phyloP scores from a whole-genome alignment of 1,140 invertebrate genomes.

The Medauroidea extradentata region DNA sequence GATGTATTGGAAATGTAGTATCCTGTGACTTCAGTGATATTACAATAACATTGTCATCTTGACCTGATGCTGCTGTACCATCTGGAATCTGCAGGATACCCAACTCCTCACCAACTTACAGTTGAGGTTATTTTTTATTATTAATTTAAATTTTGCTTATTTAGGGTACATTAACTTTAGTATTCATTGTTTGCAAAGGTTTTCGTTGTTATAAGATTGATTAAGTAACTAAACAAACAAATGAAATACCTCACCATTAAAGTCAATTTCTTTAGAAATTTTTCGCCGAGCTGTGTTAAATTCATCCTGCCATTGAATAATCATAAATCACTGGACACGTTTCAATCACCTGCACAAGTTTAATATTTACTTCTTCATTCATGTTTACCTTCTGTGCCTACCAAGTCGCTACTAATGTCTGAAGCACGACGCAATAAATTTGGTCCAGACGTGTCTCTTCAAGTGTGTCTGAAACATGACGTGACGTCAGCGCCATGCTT shows the following conservation, averaged over 20 bases:
- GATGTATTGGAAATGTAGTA: too few species aligned
- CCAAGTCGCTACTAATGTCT: not conserved
- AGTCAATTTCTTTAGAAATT: not conserved
- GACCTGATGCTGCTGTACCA: too few species aligned
- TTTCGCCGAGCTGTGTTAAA: not conserved
- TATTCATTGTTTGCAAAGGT: too few species aligned
- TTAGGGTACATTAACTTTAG: too few species aligned
- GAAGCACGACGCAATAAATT: not conserved
- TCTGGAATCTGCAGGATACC: too few species aligned
- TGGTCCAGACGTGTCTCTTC: not conserved
- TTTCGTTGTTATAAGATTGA: too few species aligned
- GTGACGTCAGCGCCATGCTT: not conserved
- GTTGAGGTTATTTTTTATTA: too few species aligned
- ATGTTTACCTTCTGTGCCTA: not conserved
- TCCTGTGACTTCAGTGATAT: too few species aligned
- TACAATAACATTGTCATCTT: too few species aligned
- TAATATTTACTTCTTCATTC: constrained; percentile 6
- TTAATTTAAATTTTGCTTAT: too few species aligned
- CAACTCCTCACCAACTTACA: too few species aligned
- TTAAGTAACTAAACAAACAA: not conserved
- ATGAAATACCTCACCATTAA: not conserved
- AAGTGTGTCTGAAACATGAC: not conserved
- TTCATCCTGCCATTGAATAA: constrained; percentile 1
- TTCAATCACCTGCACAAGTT: not conserved
- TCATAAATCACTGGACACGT: not conserved